phyloP scores from a whole-genome alignment of 2,113 vertebrate genomes.

The Sapayoa aenigma region DNA sequence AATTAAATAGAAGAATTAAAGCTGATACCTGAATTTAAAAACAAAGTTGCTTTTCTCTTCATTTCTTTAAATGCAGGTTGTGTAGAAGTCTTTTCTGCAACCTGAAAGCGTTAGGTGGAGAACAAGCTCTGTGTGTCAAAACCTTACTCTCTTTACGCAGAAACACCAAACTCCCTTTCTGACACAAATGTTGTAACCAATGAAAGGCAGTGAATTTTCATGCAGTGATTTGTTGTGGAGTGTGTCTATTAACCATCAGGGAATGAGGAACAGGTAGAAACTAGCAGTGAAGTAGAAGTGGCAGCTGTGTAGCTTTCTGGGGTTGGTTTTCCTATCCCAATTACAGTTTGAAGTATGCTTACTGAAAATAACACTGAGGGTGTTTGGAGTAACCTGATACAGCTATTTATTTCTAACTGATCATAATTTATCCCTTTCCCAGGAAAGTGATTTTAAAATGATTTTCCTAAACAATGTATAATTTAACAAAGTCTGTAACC shows the following conservation, averaged over 20 bases:
- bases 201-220: not conserved
- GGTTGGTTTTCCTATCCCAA: not conserved
- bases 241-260: not conserved
- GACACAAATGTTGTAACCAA: not conserved
- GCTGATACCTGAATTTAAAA: not conserved
- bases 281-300: not conserved
- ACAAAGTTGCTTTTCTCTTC: not conserved
- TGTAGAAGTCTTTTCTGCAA: not conserved
- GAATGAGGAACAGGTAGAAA: not conserved
- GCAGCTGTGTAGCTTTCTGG: not conserved
- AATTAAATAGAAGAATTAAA: not conserved
- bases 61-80: not conserved
- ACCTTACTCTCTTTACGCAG: not conserved
- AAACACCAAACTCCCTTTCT: not conserved
- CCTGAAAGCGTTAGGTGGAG: not conserved
- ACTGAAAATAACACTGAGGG: not conserved
- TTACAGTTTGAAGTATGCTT: not conserved
- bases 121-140: not conserved
- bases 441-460: not conserved
- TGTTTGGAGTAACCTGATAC: not conserved
- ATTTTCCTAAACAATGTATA: not conserved
- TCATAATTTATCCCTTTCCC: not conserved
- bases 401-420: not conserved
- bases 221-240: not conserved
- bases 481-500: not conserved